A percentile compares a stretch with the other conserved stretches of the same genome.
Evolutionary conservation across 2,888 invertebrate genomes (phyloP).

Genomic region (Andrena camellia): DNA sequence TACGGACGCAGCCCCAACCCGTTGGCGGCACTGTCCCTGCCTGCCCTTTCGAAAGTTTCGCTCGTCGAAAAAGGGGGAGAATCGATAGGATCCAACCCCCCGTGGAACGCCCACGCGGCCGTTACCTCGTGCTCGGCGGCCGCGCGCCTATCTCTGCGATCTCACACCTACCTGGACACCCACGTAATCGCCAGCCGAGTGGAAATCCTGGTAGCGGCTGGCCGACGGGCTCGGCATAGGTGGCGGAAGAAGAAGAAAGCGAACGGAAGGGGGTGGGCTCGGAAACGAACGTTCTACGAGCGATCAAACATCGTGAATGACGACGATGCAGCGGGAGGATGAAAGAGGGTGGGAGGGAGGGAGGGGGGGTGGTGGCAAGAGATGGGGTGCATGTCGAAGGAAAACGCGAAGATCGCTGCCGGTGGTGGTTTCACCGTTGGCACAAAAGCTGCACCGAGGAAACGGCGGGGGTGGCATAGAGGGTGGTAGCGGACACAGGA

Average conservation of each 20-base stretch:
- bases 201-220: conserved; percentile 83
- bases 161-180: conserved; percentile 64
- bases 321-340: neutral
- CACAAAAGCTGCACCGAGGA: conserved; percentile 19
- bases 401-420: conserved; percentile 31
- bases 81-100: conserved; percentile 61
- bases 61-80: conserved; percentile 66
- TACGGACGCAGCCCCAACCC: neutral
- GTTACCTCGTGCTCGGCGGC: conserved; percentile 51
- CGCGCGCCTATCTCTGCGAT: conserved; percentile 57
- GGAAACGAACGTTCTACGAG: conserved; percentile 3
- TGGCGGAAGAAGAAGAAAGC: conserved; percentile 8
- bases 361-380: neutral
- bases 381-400: conserved; percentile 1
- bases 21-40: conserved; percentile 1
- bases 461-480: neutral
- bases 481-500: conserved; percentile 12
- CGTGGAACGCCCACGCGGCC: conserved; percentile 51
- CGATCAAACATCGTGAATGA: conserved; percentile 1
- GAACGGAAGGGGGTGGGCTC: conserved; percentile 15
- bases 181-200: conserved; percentile 77
- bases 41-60: conserved; percentile 61
- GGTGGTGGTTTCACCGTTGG: conserved; percentile 49
- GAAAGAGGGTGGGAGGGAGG: neutral
- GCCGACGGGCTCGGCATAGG: neutral